These are phyloP conservation scores for Carduelis carduelis DNA, from an alignment of 2,797 vertebrate genomes.

Conservation along the genomic window DNA sequence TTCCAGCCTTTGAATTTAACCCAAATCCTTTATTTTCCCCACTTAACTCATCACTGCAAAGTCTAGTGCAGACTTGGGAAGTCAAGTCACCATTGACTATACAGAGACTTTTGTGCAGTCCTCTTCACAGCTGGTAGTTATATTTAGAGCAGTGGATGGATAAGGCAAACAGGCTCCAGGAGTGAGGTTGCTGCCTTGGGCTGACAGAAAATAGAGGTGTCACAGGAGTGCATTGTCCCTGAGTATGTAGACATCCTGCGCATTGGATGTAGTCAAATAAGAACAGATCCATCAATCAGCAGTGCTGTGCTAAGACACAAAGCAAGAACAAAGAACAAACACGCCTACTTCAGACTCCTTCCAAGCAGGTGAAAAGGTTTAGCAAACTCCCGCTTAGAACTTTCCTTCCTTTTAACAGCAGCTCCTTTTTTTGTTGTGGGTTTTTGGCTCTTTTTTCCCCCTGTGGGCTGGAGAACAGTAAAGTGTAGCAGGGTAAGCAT, in stretches of 20 bases:
- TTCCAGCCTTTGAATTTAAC: background rate
- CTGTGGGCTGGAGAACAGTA: background rate
- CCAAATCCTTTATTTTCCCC: background rate
- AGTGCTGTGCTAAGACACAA: background rate
- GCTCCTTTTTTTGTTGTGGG: background rate
- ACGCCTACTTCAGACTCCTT: background rate
- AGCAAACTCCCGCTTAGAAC: background rate
- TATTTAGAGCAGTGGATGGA: background rate
- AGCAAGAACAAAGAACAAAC: background rate
- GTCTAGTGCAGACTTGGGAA: background rate
- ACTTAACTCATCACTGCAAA: background rate
- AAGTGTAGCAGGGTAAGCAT: background rate
- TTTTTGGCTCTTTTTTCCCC: background rate
- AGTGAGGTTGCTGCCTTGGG: background rate
- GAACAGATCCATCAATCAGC: background rate
- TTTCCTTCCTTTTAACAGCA: background rate
- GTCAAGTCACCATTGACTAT: background rate
- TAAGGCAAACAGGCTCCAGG: background rate
- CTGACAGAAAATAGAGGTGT: background rate
- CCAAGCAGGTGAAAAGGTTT: background rate
- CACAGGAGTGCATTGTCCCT: accelerated
- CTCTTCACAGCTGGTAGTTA: background rate
- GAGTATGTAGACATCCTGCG: background rate
- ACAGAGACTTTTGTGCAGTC: background rate
- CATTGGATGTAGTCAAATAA: background rate